Evolutionary conservation across 2,888 invertebrate species (phyloP).

Genomic region (Drosophila eohydei): DNA sequence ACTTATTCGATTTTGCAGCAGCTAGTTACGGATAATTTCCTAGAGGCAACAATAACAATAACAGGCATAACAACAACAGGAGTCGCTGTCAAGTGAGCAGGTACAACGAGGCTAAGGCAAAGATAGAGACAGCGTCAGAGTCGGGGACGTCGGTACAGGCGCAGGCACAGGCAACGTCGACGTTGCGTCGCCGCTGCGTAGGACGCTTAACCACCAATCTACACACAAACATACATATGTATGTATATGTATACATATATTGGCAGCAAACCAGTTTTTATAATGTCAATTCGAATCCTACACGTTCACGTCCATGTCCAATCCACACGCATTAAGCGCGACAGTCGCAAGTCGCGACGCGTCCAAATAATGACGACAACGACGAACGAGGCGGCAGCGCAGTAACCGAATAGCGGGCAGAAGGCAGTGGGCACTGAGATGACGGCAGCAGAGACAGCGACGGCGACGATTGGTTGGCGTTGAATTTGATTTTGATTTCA

Average conservation of each 20-base stretch:
- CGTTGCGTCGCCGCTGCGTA: slow-evolving; percentile 52
- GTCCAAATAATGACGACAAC: slow-evolving; percentile 73
- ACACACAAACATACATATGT: slow-evolving; percentile 8
- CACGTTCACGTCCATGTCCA: slow-evolving; percentile 71
- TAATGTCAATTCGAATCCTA: slow-evolving; percentile 80
- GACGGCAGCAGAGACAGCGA: slow-evolving; percentile 9
- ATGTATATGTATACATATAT: slow-evolving; percentile 48
- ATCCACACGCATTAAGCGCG: slow-evolving; percentile 80
- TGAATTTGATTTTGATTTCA: slow-evolving; percentile 80
- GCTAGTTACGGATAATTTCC: slow-evolving; percentile 68
- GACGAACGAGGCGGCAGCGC: slow-evolving; percentile 16
- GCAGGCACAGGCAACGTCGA: slow-evolving; percentile 23
- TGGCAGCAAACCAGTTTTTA: slow-evolving; percentile 79
- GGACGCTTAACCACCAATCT: slow-evolving; percentile 68
- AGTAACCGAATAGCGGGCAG: background rate
- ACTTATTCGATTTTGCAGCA: slow-evolving; percentile 30
- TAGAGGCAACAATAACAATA: slow-evolving; percentile 46
- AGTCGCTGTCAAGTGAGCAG: slow-evolving; percentile 71
- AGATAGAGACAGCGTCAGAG: slow-evolving; percentile 8
- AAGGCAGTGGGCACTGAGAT: slow-evolving; percentile 19
- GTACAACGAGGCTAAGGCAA: slow-evolving; percentile 44
- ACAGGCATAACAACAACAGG: slow-evolving; percentile 30
- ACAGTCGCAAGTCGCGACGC: slow-evolving; percentile 76
- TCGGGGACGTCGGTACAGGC: background rate
- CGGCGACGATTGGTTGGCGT: slow-evolving; percentile 64